Conservation (phyloP, 92 coral and sea anemone species). For the Phenganax subtilis region DNA sequence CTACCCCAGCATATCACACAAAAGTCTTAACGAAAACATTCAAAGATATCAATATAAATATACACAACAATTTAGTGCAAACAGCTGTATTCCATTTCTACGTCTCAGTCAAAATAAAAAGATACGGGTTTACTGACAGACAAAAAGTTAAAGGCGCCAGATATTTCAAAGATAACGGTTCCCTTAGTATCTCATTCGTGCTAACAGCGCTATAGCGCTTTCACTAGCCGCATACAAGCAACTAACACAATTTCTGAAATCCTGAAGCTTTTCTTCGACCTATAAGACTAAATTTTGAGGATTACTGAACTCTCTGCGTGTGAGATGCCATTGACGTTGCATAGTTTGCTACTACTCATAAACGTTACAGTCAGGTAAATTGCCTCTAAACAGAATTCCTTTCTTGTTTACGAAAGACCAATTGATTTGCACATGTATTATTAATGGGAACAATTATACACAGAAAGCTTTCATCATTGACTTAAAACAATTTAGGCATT, state of each 20-base stretch:
- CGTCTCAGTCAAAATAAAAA: constrained; percentile 26
- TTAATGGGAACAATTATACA: constrained; percentile 24
- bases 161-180: constrained; percentile 21
- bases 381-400: constrained; percentile 18
- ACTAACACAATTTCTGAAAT: neutral
- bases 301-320: neutral
- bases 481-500: constrained; percentile 10
- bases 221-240: neutral
- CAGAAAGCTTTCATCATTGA: constrained; percentile 35
- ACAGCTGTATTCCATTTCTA: constrained; percentile 39
- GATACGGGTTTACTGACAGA: constrained; percentile 36
- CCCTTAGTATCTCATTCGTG: neutral
- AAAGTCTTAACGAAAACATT: neutral
- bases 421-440: constrained; percentile 7
- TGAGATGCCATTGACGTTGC: neutral
- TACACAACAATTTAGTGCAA: constrained; percentile 10
- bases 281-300: neutral
- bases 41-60: neutral
- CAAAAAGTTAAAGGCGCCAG: constrained; percentile 33
- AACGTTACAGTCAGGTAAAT: constrained; percentile 2
- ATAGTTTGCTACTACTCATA: neutral
- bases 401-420: constrained; percentile 5
- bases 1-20: neutral
- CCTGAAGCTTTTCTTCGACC: neutral
- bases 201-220: neutral